Conservation (phyloP, 2,113 vertebrate genomes). For the Andinoacara biseriatus region DNA sequence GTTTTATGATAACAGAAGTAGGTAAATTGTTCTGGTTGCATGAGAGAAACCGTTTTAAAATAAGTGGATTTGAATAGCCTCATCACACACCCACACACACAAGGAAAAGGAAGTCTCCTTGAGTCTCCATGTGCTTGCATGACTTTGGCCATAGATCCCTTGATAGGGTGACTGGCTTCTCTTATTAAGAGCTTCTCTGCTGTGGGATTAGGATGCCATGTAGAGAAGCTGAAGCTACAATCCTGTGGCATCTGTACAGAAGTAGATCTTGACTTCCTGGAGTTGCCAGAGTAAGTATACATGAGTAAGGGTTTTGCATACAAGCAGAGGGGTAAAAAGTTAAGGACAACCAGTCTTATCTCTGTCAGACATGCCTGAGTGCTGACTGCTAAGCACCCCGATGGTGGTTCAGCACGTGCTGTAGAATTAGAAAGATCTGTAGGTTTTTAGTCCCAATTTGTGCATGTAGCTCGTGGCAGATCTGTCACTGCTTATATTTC, state of each 20-base stretch:
- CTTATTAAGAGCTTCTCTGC: conserved; percentile 46
- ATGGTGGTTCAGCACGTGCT: conserved; percentile 9
- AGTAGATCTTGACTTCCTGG: conserved; percentile 39
- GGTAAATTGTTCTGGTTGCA: neutral
- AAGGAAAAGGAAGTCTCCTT: conserved; percentile 50
- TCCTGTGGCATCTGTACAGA: conserved; percentile 32
- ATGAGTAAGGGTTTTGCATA: conserved; percentile 28
- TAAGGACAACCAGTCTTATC: conserved; percentile 65
- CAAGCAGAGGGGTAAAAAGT: conserved; percentile 34
- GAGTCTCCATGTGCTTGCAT: conserved; percentile 10
- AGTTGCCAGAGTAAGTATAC: conserved; percentile 33
- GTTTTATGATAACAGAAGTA: neutral
- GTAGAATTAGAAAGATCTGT: conserved; percentile 9
- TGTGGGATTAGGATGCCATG: conserved; percentile 57
- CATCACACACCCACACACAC: neutral
- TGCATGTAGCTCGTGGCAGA: neutral
- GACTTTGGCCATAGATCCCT: conserved; percentile 42
- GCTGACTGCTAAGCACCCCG: conserved; percentile 3
- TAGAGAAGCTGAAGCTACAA: conserved; percentile 28
- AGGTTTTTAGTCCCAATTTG: neutral
- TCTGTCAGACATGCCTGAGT: conserved; percentile 51
- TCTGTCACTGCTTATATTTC: conserved; percentile 13
- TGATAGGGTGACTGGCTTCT: conserved; percentile 39
- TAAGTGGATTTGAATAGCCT: conserved; percentile 55
- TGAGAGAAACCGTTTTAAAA: conserved; percentile 10